Conservation (phyloP, 2,113 vertebrate species). For the Xiphorhynchus elegans region DNA sequence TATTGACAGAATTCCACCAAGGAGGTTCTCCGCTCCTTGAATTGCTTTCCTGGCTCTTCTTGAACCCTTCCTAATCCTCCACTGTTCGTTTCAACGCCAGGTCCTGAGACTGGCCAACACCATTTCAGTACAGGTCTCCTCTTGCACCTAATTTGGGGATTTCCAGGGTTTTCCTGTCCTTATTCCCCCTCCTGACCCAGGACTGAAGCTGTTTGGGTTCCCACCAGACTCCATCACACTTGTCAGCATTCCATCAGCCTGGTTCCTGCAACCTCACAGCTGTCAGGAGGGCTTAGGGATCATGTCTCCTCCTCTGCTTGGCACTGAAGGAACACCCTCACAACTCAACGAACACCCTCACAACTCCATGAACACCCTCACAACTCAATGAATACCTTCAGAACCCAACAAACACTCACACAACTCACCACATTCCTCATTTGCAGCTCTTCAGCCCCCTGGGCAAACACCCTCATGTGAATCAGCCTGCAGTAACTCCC, state of each 20-base stretch:
- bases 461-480: neutral
- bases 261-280: neutral
- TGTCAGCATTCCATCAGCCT: neutral
- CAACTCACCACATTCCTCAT: neutral
- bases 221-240: neutral
- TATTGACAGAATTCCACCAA: too few relatives aligned
- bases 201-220: neutral
- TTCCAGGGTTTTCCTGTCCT: neutral
- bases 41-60: neutral
- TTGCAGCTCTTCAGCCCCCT: neutral
- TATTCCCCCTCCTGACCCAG: neutral
- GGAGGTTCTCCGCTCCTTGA: neutral
- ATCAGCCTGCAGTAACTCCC: neutral
- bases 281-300: neutral
- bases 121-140: neutral
- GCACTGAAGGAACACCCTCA: neutral
- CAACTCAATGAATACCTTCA: accelerated
- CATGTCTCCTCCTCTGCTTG: accelerated
- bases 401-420: neutral
- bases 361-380: neutral
- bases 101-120: neutral
- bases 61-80: neutral
- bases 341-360: neutral
- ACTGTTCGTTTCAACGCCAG: neutral
- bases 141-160: neutral